Conservation (phyloP, 1,140 invertebrate genomes). For the Calliphora vicina region DNA sequence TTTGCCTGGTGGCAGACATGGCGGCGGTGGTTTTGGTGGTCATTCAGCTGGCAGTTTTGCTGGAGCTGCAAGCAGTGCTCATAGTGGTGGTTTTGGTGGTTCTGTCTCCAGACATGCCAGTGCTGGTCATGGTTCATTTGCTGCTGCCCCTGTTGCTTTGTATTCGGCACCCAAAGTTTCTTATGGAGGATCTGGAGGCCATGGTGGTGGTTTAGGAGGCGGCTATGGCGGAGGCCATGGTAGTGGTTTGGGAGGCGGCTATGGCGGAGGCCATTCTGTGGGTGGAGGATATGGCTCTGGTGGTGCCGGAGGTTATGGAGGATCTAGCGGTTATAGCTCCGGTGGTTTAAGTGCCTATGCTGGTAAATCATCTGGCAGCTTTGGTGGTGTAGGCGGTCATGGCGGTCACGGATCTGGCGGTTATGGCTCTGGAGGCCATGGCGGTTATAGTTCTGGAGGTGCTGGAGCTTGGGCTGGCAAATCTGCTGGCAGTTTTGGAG, state of each 20-base stretch:
- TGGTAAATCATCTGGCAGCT: not conserved
- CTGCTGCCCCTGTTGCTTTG: too few species aligned
- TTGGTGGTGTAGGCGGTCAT: constrained; percentile 33
- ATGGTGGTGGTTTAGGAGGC: not conserved
- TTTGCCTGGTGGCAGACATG: too few species aligned
- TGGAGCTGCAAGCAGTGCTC: not conserved
- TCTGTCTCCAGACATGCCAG: constrained; percentile 12
- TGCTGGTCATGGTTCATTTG: too few species aligned
- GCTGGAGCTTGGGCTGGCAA: not conserved
- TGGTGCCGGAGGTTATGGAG: constrained; percentile 14
- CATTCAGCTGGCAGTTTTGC: not conserved
- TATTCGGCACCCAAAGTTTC: not conserved
- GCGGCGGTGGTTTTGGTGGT: not conserved
- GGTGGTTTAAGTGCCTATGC: constrained; percentile 25
- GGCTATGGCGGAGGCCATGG: not conserved
- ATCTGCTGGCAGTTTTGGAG: not conserved
- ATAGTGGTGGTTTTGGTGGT: constrained; percentile 26
- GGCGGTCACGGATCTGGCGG: constrained; percentile 33
- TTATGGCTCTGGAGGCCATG: constrained; percentile 26
- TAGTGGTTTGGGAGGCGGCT: too few species aligned
- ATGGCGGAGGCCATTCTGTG: not conserved
- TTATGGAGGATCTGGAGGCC: not conserved
- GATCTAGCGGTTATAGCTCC: too few species aligned
- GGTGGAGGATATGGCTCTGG: too few species aligned
- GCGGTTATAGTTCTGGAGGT: too few species aligned